Evolutionary conservation across 2,888 invertebrate species (phyloP).

Genomic region (Eupelmus urozonus): DNA sequence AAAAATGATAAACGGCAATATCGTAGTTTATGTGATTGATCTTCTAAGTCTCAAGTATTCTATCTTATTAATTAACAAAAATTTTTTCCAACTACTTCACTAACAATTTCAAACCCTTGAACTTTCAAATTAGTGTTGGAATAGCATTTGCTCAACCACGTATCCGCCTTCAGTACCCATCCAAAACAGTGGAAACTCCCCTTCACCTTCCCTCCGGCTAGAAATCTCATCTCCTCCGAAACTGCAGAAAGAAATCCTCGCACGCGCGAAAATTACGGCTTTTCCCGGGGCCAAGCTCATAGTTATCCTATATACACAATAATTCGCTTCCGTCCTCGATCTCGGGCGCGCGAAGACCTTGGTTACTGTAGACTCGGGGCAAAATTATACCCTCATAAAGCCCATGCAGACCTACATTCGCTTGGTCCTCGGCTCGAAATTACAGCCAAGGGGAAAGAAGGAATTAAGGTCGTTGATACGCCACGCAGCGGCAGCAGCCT

Average conservation of each 20-base stretch:
- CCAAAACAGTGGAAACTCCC: not conserved
- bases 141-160: not conserved
- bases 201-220: too few relatives aligned
- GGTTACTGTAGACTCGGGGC: not conserved
- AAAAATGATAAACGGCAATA: too few relatives aligned
- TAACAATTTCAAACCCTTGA: not conserved
- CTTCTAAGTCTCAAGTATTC: too few relatives aligned
- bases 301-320: not conserved
- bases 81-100: too few relatives aligned
- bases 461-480: conserved; percentile 46
- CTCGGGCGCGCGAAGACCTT: not conserved
- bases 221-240: not conserved
- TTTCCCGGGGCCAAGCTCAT: not conserved
- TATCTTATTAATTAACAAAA: not conserved
- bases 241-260: not conserved
- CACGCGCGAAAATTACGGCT: not conserved
- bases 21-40: too few relatives aligned
- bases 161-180: not conserved
- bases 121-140: not conserved
- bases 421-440: not conserved
- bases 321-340: not conserved
- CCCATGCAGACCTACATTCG: not conserved
- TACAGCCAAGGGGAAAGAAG: too few relatives aligned
- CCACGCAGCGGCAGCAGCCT: not conserved
- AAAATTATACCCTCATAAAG: not conserved